Conservation (phyloP, 2,797 vertebrate species). For the Rhodeus uyekii region DNA sequence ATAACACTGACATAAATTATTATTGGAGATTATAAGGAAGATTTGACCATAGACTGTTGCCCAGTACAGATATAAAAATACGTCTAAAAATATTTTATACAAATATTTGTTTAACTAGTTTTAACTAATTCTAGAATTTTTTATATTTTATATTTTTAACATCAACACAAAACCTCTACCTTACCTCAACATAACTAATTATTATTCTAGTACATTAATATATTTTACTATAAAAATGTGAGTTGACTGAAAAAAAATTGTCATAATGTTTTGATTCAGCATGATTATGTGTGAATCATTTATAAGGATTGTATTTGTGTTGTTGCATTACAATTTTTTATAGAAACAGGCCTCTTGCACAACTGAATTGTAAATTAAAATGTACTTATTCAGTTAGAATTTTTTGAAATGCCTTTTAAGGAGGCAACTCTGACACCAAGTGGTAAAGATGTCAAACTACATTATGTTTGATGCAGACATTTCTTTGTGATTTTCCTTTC, state of each 20-base stretch:
- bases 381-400: background rate
- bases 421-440: slow-evolving; percentile 77
- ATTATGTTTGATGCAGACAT: slow-evolving; percentile 7
- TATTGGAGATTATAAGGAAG: background rate
- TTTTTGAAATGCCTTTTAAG: slow-evolving; percentile 50
- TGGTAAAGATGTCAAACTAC: slow-evolving; percentile 63
- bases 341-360: background rate
- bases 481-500: background rate
- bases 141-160: background rate
- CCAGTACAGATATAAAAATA: no score
- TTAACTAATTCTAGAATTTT: background rate
- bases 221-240: background rate
- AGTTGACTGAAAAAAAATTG: background rate
- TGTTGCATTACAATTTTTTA: no score
- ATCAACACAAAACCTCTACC: background rate
- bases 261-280: background rate
- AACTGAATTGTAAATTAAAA: background rate
- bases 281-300: background rate
- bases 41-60: background rate
- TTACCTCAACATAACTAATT: background rate
- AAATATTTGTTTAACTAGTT: background rate
- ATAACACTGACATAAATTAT: background rate
- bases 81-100: no score
- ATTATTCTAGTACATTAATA: background rate
- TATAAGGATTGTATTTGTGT: background rate